phyloP scores from a whole-genome alignment of 2,113 vertebrate genomes.

The Apodemus speciosus region DNA sequence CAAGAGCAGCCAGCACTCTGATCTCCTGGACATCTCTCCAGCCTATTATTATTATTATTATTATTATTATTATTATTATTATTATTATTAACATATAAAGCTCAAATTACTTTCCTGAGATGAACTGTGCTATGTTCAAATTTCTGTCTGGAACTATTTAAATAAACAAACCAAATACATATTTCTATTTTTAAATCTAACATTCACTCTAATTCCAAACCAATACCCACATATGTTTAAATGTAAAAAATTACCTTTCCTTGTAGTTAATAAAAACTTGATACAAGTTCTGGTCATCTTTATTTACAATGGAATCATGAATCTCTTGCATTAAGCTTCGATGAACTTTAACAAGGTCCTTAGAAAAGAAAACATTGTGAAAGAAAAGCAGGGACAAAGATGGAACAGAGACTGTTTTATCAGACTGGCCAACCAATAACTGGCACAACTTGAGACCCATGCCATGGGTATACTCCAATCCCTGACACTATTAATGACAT shows the following conservation, averaged over 20 bases:
- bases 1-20: not conserved
- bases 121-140: not conserved
- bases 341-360: constrained; percentile 98
- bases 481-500: too few species aligned
- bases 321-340: constrained; percentile 92
- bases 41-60: not conserved
- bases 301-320: constrained; percentile 93
- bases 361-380: constrained; percentile 76
- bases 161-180: not conserved
- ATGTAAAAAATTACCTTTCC: constrained; percentile 89
- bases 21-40: not conserved
- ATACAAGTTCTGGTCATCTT: constrained; percentile 94
- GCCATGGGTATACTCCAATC: too few species aligned
- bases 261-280: constrained; percentile 97
- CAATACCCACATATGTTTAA: not conserved
- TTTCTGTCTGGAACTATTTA: not conserved
- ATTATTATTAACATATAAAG: not conserved
- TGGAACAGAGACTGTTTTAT: too few species aligned
- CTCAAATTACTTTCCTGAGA: not conserved
- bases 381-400: too few species aligned
- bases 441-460: too few species aligned
- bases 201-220: not conserved
- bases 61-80: not conserved
- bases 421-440: too few species aligned
- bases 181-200: not conserved